A percentile compares a stretch with the other conserved stretches of the same genome.
These are phyloP conservation scores for Calidris pygmaea DNA, from an alignment of 2,113 vertebrate genomes.

Conservation along the genomic window DNA sequence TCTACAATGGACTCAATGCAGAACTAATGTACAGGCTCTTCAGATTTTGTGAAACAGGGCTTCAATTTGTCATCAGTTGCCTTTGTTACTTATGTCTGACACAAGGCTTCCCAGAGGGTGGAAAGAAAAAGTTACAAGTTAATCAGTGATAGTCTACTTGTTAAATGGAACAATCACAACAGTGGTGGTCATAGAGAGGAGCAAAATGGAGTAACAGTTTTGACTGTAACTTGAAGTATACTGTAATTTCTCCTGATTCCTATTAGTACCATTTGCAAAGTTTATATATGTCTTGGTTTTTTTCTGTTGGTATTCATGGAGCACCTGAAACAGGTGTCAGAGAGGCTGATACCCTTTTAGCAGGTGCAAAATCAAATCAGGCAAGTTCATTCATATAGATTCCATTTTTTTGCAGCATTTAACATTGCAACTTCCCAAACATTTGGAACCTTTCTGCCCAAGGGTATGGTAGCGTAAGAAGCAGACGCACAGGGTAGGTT, in stretches of 20 bases:
- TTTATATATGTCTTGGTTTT: neutral
- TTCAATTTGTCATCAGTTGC: rapidly evolving
- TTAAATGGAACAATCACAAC: neutral
- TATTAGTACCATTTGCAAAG: neutral
- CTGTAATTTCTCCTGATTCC: neutral
- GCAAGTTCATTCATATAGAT: constrained; percentile 13
- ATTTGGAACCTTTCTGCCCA: neutral
- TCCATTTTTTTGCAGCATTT: constrained; percentile 22
- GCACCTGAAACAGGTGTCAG: constrained; percentile 5
- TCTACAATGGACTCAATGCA: neutral
- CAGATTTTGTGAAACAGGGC: neutral
- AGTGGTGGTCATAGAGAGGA: rapidly evolving
- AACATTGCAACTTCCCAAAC: neutral
- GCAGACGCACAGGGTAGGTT: neutral
- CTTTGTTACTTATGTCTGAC: neutral
- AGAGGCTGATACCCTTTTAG: constrained; percentile 24
- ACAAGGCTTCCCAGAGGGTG: neutral
- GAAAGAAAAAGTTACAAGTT: neutral
- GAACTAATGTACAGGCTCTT: neutral
- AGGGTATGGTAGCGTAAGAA: neutral
- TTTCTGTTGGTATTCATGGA: constrained; percentile 1
- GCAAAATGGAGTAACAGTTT: neutral
- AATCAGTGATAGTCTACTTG: neutral
- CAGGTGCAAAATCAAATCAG: constrained; percentile 21
- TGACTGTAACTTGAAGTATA: neutral